These are phyloP conservation scores for Leucophenga varia DNA, from an alignment of 1,140 invertebrate genomes.

Conservation along the genomic window DNA sequence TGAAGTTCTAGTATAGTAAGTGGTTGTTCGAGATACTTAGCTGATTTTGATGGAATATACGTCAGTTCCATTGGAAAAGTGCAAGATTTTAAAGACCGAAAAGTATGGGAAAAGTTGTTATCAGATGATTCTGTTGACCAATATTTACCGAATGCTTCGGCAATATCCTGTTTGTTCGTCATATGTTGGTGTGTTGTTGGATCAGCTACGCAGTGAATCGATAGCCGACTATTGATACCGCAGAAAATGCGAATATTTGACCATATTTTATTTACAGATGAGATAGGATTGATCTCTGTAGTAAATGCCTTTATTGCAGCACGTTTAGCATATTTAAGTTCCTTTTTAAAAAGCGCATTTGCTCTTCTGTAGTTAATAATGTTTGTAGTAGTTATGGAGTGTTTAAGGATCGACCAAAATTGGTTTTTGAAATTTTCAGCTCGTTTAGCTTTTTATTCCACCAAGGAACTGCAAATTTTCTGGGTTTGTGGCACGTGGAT, in stretches of 20 bases:
- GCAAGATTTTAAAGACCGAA: constrained; percentile 5
- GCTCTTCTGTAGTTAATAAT: constrained; percentile 16
- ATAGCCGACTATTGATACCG: constrained; percentile 7
- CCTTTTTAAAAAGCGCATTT: constrained; percentile 4
- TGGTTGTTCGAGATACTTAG: not conserved
- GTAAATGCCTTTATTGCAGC: constrained; percentile 11
- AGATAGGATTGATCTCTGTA: constrained; percentile 9
- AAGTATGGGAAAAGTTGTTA: constrained; percentile 5
- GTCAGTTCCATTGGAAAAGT: not conserved
- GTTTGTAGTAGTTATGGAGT: constrained; percentile 13
- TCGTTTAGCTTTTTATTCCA: constrained; percentile 10
- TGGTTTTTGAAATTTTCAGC: constrained; percentile 11
- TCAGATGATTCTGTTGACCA: not conserved
- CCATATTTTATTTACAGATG: constrained; percentile 12
- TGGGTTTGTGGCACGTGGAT: not conserved
- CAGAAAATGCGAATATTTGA: constrained; percentile 15
- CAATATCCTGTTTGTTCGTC: not conserved
- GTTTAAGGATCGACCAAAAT: constrained; percentile 10
- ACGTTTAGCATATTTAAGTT: constrained; percentile 14
- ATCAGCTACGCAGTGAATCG: constrained; percentile 8
- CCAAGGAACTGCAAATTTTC: constrained; percentile 1
- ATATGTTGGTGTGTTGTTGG: no score
- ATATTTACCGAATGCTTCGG: no score
- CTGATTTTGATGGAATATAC: constrained; percentile 3
- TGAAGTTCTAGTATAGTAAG: constrained; percentile 1